Evolutionary conservation across 1,140 invertebrate genomes (phyloP), one percentile per base, ranked within the genome.

Genomic region (Cotesia chilonis): DNA sequence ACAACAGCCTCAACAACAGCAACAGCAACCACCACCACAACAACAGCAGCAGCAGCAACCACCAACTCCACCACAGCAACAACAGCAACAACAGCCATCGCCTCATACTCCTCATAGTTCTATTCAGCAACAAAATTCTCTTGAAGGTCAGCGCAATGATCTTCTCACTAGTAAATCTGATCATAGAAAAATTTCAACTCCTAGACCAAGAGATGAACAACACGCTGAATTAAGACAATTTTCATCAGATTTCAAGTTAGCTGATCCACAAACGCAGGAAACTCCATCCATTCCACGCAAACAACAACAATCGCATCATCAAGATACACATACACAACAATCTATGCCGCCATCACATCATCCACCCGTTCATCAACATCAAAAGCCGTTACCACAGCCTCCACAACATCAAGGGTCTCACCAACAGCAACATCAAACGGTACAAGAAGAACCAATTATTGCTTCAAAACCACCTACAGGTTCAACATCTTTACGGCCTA

Each of bases 161-260:
- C 79, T 84, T 70, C 63, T 82, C 10, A 70, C 79, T 20, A 78
- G 80, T 36, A 85, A 86, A 69, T 75, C 80, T 4, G 84, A 85
- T 70, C 84, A 85, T 59, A 79, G 84, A 76, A 86, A 86, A 80
- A 75, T 81, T 35, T 68, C 75, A 70, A 80, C 79, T 7, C 77
- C 84, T 71, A 78, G 81, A 77, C 83, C 80, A 35, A 81, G 89
- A 72, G 88, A 90, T 36, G 88, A 89, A 41, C 85, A 89, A 60
- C 81, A 89, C 54, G 82, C 87, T 20, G 89, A 91, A 52, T 70
- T 91, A 9, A 88, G 90, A 77, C 89, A 90, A 57, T 91, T 91
- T 75, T 82, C 87, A 17, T 79, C 87, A n/a, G 89, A 90, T 68
- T 91, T 91, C 75, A 89, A 90, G 80, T 76, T 91, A 14, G 79